Evolutionary conservation across 2,797 vertebrate species (phyloP), one percentile per base, ranked within the genome.

Genomic region (Sebastes oblongus): DNA sequence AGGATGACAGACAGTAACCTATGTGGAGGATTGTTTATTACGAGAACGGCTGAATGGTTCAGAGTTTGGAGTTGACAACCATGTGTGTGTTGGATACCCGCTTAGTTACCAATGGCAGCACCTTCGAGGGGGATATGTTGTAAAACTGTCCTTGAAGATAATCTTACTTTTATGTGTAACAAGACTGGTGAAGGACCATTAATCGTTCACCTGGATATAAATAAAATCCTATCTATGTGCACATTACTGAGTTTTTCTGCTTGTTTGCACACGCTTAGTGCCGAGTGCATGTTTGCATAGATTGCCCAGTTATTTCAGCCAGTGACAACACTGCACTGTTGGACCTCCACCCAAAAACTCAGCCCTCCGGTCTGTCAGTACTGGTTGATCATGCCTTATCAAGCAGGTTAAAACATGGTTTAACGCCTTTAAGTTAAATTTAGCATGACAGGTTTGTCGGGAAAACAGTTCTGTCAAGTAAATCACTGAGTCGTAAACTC

Each of bases 261-360:
- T 25, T 90, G 90, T 92, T 77, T 76, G 59, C 52, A 85, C 84
- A 81, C 60, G 74, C 10, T 68, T 22, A 34, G 34, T 20, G 2
- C 58, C 16, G 2, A 4, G 55, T 36, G n/a, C 67, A 29, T n/a
- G 52, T 81, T 72, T 86, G 67, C 39, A 64, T 16, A 32, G 14
- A 64, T 78, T 78, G 55, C 18, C 13, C 32, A 78, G 67, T 10
- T 68, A 74, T 77, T 85, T 86, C 12, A 75, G 68, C 59, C 20
- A 46, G 30, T 55, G 61, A 73, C 66, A 61, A 72, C 6, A 4
- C 66, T 66, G 61, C 56, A 39, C 12, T 42, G 55, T 42, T 67
- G 66, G 64, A 77, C 22, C 75, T 52, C 55, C 69, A 36, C 66
- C 72, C 66, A 36, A 64, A 86, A 78, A 6, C 82, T 72, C 76